phyloP scores from a whole-genome alignment of 2,113 vertebrate species.

The Neopipo cinnamomea region DNA sequence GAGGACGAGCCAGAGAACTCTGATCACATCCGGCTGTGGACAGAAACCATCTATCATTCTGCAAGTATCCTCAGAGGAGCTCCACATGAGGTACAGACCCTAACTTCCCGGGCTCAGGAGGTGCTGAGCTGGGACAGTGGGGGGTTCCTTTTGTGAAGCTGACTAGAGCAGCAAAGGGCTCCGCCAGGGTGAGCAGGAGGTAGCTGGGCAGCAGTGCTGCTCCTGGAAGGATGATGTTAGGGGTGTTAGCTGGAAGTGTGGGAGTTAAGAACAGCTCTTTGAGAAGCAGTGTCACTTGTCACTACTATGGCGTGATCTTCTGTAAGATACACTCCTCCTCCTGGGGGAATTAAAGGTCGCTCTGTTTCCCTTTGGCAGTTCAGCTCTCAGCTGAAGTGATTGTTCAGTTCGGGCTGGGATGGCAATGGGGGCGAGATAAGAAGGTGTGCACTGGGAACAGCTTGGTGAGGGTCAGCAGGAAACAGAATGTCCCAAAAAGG shows the following conservation, averaged over 20 bases:
- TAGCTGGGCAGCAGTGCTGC: neutral
- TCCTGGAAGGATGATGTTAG: neutral
- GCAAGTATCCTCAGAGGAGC: slow-evolving; percentile 76
- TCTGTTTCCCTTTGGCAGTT: neutral
- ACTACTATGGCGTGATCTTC: neutral
- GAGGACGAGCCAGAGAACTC: slow-evolving; percentile 76
- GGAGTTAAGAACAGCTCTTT: neutral
- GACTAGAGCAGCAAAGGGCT: neutral
- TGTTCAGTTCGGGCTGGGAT: too few species aligned
- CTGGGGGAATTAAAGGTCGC: neutral
- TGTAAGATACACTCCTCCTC: neutral
- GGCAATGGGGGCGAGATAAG: neutral
- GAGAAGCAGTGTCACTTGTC: neutral
- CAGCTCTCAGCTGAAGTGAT: neutral
- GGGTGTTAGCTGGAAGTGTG: neutral
- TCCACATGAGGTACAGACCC: slow-evolving; percentile 78
- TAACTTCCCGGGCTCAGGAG: neutral
- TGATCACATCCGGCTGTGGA: slow-evolving; percentile 80
- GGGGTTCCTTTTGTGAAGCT: neutral
- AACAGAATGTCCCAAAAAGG: neutral
- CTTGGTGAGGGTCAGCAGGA: neutral
- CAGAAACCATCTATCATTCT: slow-evolving; percentile 82
- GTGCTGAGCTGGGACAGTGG: neutral
- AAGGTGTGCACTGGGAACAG: neutral
- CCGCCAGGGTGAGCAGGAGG: neutral